These are phyloP conservation scores for Cladorhizidae sp. DNA, from an alignment of 37 sponge, comb jelly and placozoan species.

Conservation along the genomic window DNA sequence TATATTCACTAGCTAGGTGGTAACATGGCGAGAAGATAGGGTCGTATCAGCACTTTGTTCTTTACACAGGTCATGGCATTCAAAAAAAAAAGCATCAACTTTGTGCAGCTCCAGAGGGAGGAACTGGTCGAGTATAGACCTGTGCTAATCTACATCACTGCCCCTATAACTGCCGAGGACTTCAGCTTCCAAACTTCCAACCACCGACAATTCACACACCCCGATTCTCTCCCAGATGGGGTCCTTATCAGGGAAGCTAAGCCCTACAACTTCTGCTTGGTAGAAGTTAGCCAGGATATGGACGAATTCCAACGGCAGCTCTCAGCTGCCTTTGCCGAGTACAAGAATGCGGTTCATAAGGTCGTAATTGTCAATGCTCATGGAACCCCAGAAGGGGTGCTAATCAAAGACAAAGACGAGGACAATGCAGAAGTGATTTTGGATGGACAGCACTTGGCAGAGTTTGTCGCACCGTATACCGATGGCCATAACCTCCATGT, in stretches of 20 bases:
- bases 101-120: slow-evolving; percentile 32
- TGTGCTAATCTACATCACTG: slow-evolving; percentile 33
- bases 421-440: slow-evolving; percentile 17
- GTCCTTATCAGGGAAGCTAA: slow-evolving; percentile 26
- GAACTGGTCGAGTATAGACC: slow-evolving; percentile 26
- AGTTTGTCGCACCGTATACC: slow-evolving; percentile 10
- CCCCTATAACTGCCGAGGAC: slow-evolving; percentile 11
- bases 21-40: no score
- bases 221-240: slow-evolving; percentile 16
- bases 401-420: neutral
- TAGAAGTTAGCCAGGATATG: slow-evolving; percentile 14
- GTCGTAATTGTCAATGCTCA: slow-evolving; percentile 45
- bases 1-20: no score
- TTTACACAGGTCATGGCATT: slow-evolving; percentile 37
- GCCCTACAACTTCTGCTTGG: slow-evolving; percentile 29
- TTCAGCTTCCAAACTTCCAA: slow-evolving; percentile 1
- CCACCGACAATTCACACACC: slow-evolving; percentile 20
- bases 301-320: slow-evolving; percentile 17
- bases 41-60: no score
- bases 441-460: slow-evolving; percentile 10
- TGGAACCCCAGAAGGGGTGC: slow-evolving; percentile 17
- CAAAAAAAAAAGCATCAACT: slow-evolving; percentile 21
- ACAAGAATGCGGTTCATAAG: slow-evolving; percentile 40
- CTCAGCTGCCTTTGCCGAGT: neutral
- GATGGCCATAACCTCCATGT: slow-evolving; percentile 20